Base-by-base conservation (phyloP, 2,113 vertebrate genomes). In the Psammodynastes pulverulentus region DNA sequence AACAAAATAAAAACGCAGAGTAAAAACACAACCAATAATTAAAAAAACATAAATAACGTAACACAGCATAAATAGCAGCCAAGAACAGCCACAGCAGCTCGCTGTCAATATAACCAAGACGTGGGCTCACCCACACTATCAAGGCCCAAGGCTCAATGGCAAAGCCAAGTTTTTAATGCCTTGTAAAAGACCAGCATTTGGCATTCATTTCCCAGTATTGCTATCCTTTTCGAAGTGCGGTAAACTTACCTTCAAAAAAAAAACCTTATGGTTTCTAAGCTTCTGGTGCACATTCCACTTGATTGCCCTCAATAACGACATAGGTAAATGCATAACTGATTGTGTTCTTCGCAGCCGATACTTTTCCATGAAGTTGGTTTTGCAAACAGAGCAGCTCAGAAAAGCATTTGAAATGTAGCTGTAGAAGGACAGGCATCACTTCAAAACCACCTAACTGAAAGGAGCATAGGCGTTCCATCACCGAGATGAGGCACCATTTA, bases 391-490 rank as follows among this genome's bases (percentile, higher is more conserved):
- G 56, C 86, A 51, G 58, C 54, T 90, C 90, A 84, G 93, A 92
- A 94, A 93, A 89, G 67, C 29, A 56, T 95, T 93, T 91, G 62
- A 86, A 93, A 89, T 46, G 29, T 48, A 67, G 45, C 87, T 39
- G 21, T 93, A 91, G 89, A 72, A 86, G 88, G 84, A 79, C 54
- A 89, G 87, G 24, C 85, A 88, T 90, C 13, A 91, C 51, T 94
- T 95, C 93, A 94, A 97, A 96, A 91, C 45, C 34, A 58, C 93
- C 95, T 95, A 95, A 95, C 89, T 95, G 21, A 72, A 86, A 97
- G 92, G 92, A 94, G 24, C 45, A 17, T 53, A 93, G 93, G 94
- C 84, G 90, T 86, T 96, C 88, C 53, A 45, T 93, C n/a, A 0
- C 49, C n/a, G 17, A 34, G 62, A 91, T 91, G 53, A 24, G 93